These are phyloP conservation scores for Diprion similis DNA, from an alignment of 1,140 invertebrate species.

Conservation along the genomic window DNA sequence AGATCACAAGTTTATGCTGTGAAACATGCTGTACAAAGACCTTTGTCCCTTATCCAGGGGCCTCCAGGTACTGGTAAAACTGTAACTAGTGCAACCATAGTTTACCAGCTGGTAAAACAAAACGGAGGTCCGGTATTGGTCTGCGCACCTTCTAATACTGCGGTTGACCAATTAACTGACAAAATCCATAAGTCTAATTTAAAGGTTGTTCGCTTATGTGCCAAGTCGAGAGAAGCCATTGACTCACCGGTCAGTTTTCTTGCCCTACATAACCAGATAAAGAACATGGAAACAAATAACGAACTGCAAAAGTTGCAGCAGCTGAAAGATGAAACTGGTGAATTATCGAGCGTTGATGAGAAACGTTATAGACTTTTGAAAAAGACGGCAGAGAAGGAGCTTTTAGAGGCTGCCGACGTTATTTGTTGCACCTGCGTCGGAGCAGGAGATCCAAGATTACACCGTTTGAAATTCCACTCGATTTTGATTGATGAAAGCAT, in stretches of 20 bases:
- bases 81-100: slow-evolving; percentile 98
- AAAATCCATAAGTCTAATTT: slow-evolving; percentile 98
- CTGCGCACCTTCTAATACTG: slow-evolving; percentile 98
- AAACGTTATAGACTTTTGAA: slow-evolving; percentile 93
- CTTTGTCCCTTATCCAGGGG: slow-evolving; percentile 95
- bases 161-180: slow-evolving; percentile 98
- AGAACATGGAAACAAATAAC: slow-evolving; percentile 88
- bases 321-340: slow-evolving; percentile 96
- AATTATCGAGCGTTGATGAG: slow-evolving; percentile 92
- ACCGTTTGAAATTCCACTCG: slow-evolving; percentile 93
- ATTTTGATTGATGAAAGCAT: slow-evolving; percentile 98
- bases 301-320: slow-evolving; percentile 96
- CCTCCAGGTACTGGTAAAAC: slow-evolving; percentile 97
- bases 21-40: slow-evolving; percentile 96
- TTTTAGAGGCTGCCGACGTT: slow-evolving; percentile 96
- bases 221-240: slow-evolving; percentile 97
- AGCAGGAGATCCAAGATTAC: slow-evolving; percentile 92
- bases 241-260: slow-evolving; percentile 98
- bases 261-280: slow-evolving; percentile 96
- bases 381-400: slow-evolving; percentile 88
- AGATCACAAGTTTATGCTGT: slow-evolving; percentile 99
- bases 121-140: slow-evolving; percentile 94
- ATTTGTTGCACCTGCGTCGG: slow-evolving; percentile 99
- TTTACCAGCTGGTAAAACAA: slow-evolving; percentile 97
- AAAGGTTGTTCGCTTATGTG: slow-evolving; percentile 96